Evolutionary conservation across 2,888 invertebrate species (phyloP).

Genomic region (Macroteleia sp.): DNA sequence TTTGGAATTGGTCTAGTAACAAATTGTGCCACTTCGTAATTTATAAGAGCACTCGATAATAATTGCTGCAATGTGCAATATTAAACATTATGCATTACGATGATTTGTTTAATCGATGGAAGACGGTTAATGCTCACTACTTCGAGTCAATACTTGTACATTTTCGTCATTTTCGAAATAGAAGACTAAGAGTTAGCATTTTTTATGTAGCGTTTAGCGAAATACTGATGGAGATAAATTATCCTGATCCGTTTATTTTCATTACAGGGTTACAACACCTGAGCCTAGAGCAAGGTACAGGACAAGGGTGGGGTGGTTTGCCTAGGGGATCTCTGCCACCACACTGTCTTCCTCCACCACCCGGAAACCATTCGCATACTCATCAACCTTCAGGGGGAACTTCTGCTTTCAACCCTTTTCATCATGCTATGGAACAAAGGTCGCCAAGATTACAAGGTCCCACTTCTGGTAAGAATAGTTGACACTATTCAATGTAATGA

Average conservation of each 20-base stretch:
- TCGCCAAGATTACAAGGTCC: slow-evolving; percentile 79
- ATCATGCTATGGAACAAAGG: slow-evolving; percentile 81
- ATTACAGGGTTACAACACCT: slow-evolving; percentile 80
- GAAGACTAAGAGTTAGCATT: too few relatives aligned
- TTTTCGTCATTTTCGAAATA: too few relatives aligned
- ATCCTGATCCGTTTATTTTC: slow-evolving; percentile 41
- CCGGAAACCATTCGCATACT: slow-evolving; percentile 78
- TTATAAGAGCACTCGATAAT: slow-evolving; percentile 59
- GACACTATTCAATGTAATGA: background rate
- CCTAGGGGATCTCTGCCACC: slow-evolving; percentile 80
- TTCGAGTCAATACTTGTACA: too few relatives aligned
- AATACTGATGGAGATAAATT: slow-evolving; percentile 14
- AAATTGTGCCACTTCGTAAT: slow-evolving; percentile 58
- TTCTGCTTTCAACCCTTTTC: slow-evolving; percentile 82
- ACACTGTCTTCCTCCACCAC: slow-evolving; percentile 83
- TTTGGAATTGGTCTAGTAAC: slow-evolving; percentile 60
- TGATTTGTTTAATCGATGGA: slow-evolving; percentile 41
- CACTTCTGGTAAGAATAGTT: slow-evolving; percentile 69
- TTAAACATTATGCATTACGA: slow-evolving; percentile 47
- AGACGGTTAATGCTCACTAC: slow-evolving; percentile 17
- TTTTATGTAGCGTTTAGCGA: too few relatives aligned
- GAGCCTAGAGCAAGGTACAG: slow-evolving; percentile 80
- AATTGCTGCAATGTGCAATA: slow-evolving; percentile 40
- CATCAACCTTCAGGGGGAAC: slow-evolving; percentile 76
- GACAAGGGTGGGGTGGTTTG: slow-evolving; percentile 81